Evolutionary conservation across 2,797 vertebrate genomes (phyloP), one percentile per base, ranked within the genome.

Genomic region (Cossypha caffra): DNA sequence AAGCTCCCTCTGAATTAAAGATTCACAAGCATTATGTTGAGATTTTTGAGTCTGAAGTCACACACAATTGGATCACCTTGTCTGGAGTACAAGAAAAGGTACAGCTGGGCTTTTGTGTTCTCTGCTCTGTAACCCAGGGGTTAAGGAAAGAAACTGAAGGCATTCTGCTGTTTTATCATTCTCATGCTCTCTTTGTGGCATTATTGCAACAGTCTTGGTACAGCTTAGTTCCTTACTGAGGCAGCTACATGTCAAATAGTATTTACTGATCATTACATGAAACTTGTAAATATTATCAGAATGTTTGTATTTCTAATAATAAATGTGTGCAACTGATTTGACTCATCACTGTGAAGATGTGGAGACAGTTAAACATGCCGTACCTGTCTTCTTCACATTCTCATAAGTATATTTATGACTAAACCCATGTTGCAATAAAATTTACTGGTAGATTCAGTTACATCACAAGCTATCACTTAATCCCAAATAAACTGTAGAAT

Each of bases 401-500:
- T 75, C 26, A 6, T 80, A 48, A 86, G 50, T 42, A 52, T 29
- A 35, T 47, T 83, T 88, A 73, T 45, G 43, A 86, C 51, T 80
- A 88, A 91, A 90, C 13, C 18, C 33, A 31, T 21, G 14, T 38
- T 86, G 48, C 76, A 93, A 80, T 45, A 68, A 83, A 64, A 68
- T 74, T 75, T 93, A 86, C 54, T 90, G 54, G 51, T 75, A 75
- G 72, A 47, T 78, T 96, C 51, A 75, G 78, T 80, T 89, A 38
- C 47, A 86, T 78, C 81, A 86, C 66, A 91, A 81, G 24, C 29
- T 83, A 50, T 66, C n/a, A 58, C 31, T 73, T 71, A 57, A 54
- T 90, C 40, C 91, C 91, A 91, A 86, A 76, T 54, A 89, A 91
- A 78, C 40, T 59, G 73, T 57, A 77, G 79, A 78, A 90, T 90